Evolutionary conservation across 2,797 vertebrate species (phyloP).

Genomic region (Falco berigora): DNA sequence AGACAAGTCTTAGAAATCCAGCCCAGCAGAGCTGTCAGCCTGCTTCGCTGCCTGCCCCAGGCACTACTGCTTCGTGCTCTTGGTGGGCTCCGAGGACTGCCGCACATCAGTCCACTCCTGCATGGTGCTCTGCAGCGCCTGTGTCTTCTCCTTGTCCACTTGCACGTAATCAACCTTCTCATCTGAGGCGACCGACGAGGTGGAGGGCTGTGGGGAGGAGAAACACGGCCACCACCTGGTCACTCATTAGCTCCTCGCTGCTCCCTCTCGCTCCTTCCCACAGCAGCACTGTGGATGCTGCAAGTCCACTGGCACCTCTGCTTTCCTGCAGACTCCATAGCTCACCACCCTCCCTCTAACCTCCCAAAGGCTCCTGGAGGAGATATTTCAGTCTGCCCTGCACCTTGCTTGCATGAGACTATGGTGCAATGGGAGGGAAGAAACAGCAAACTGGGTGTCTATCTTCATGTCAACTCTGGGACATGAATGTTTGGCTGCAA

Average conservation of each 20-base stretch:
- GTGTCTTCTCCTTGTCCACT: conserved; percentile 97
- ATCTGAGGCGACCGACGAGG: conserved; percentile 90
- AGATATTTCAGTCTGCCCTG: background rate
- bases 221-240: background rate
- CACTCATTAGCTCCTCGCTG: background rate
- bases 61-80: conserved; percentile 80
- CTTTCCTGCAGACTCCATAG: background rate
- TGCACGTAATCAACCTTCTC: conserved; percentile 99
- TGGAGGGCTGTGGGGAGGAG: conserved; percentile 83
- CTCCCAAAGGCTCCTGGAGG: background rate
- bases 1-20: conserved; percentile 17
- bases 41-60: background rate
- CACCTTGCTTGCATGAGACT: background rate
- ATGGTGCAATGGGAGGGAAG: background rate
- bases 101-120: conserved; percentile 98
- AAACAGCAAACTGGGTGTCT: background rate
- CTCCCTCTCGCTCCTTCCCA: background rate
- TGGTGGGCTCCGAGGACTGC: conserved; percentile 90
- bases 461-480: background rate
- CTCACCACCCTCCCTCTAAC: background rate
- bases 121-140: conserved; percentile 97
- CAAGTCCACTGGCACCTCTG: background rate
- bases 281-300: accelerated
- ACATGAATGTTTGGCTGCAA: background rate
- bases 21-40: background rate